These are phyloP conservation scores for Macrobrachium nipponense DNA, from an alignment of 1,140 invertebrate species.

Conservation along the genomic window DNA sequence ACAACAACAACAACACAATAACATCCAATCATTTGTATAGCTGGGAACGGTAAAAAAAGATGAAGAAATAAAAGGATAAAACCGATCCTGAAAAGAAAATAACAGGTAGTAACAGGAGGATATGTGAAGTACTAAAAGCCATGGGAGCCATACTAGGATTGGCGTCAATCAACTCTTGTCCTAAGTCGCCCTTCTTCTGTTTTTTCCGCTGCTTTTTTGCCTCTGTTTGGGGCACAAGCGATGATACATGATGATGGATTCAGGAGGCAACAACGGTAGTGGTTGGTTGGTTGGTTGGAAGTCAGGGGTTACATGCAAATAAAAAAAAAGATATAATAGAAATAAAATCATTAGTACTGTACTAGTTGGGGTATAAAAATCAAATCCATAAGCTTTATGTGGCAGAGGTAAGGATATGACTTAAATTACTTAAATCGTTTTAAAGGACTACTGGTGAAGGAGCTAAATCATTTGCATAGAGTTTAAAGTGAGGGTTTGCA, in stretches of 20 bases:
- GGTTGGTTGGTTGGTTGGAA: conserved; percentile 58
- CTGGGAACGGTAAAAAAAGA: conserved; percentile 50
- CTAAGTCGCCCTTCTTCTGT: conserved; percentile 73
- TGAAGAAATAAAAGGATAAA: conserved; percentile 46
- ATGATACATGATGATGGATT: conserved; percentile 51
- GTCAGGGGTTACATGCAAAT: conserved; percentile 60
- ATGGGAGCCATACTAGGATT: conserved; percentile 59
- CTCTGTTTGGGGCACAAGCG: conserved; percentile 74
- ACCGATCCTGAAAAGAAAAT: conserved; percentile 52
- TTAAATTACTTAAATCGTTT: conserved; percentile 47
- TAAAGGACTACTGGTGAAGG: conserved; percentile 51
- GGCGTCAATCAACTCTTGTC: conserved; percentile 63
- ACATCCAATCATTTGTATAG: conserved; percentile 9
- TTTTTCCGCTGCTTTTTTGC: conserved; percentile 92
- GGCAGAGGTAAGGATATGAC: conserved; percentile 54
- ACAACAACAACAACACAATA: conserved; percentile 27
- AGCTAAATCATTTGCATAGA: conserved; percentile 47
- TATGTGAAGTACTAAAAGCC: conserved; percentile 56
- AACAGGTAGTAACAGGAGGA: conserved; percentile 33
- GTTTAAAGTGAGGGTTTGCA: conserved; percentile 28
- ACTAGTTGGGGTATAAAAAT: conserved; percentile 49
- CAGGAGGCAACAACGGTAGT: conserved; percentile 54
- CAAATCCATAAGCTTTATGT: conserved; percentile 59
- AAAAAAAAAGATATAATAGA: conserved; percentile 65
- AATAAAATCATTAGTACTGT: conserved; percentile 61